These are phyloP conservation scores for Scelioninae gen. 1 DNA, from an alignment of 2,888 invertebrate species.

Conservation along the genomic window DNA sequence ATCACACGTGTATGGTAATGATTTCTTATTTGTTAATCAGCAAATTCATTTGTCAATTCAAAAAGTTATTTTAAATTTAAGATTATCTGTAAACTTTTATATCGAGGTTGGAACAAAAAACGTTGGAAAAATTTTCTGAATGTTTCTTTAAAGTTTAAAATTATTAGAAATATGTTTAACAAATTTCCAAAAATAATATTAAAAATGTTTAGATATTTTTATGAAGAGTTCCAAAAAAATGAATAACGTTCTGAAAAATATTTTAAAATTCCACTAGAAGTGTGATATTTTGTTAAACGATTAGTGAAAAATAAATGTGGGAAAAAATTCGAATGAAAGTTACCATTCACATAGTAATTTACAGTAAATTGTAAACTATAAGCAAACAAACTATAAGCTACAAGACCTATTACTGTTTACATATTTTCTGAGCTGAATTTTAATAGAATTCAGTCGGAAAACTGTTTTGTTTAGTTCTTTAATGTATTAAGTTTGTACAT, in stretches of 20 bases:
- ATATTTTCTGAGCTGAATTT: conserved; percentile 33
- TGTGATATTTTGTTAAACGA: neutral
- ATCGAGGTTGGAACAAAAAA: no score
- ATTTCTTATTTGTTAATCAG: neutral
- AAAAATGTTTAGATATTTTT: no score
- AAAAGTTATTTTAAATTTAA: neutral
- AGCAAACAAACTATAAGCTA: conserved; percentile 48
- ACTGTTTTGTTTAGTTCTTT: conserved; percentile 24
- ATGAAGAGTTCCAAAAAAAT: no score
- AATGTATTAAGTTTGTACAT: conserved; percentile 46
- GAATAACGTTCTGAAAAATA: no score
- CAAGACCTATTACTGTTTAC: conserved; percentile 29
- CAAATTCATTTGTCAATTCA: neutral
- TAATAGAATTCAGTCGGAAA: conserved; percentile 10
- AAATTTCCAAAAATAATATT: no score
- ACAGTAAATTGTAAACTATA: conserved; percentile 2
- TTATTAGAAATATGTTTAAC: no score
- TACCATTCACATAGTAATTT: conserved; percentile 10
- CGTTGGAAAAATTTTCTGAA: no score
- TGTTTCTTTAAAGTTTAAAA: no score
- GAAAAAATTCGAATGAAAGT: conserved; percentile 11
- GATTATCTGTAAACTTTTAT: no score
- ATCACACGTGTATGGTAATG: conserved; percentile 22
- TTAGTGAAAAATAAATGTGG: neutral
- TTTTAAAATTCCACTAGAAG: no score